These are phyloP conservation scores for Habrosyne pyritoides DNA, from an alignment of 2,888 invertebrate species.

Conservation along the genomic window DNA sequence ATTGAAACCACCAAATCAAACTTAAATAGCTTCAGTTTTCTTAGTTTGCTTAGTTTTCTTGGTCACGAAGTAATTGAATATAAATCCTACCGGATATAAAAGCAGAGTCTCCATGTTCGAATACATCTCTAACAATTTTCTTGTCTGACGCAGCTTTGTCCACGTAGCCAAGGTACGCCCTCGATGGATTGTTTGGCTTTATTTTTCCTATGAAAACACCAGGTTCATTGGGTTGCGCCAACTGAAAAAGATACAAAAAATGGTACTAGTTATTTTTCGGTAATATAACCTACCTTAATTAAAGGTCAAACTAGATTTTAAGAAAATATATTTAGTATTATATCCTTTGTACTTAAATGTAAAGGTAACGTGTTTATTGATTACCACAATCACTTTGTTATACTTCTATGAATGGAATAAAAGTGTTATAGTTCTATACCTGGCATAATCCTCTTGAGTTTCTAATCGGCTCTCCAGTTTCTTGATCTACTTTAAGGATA, in stretches of 20 bases:
- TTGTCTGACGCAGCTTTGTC: constrained; percentile 95
- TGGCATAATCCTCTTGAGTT: constrained; percentile 93
- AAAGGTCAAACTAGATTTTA: no score
- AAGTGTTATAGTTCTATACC: constrained; percentile 29
- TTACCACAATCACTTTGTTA: no score
- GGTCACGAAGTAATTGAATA: background rate
- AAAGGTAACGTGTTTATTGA: no score
- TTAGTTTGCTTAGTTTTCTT: no score
- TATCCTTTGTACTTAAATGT: no score
- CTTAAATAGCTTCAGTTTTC: no score
- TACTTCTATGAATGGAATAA: no score
- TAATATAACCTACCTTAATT: no score
- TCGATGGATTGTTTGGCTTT: constrained; percentile 93
- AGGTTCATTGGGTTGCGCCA: constrained; percentile 91
- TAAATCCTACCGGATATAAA: constrained; percentile 90
- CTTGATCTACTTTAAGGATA: constrained; percentile 94
- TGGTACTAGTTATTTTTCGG: no score
- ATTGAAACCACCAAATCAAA: no score
- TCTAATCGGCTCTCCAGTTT: constrained; percentile 96
- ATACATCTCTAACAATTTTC: constrained; percentile 95
- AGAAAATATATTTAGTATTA: no score
- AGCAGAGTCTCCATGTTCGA: constrained; percentile 95
- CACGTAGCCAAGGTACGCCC: constrained; percentile 98
- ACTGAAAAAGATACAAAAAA: constrained; percentile 60
- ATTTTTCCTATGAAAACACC: constrained; percentile 99